phyloP scores from a whole-genome alignment of 2,888 invertebrate species.

The Heliconius aoede region DNA sequence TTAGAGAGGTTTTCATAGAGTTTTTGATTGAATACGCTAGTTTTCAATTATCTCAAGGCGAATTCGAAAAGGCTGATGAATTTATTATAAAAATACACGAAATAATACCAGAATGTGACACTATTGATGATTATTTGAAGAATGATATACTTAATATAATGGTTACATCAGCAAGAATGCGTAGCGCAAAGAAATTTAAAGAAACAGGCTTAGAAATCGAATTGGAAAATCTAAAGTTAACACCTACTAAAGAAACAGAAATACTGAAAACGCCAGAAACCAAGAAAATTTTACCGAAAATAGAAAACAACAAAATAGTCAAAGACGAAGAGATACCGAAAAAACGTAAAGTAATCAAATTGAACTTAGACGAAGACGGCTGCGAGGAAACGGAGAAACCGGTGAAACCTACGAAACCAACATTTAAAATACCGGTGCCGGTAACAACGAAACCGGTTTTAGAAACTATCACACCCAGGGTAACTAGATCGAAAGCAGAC shows the following conservation, averaged over 20 bases:
- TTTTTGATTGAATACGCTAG: conserved; percentile 63
- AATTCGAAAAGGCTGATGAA: conserved; percentile 59
- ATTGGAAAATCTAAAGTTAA: conserved; percentile 59
- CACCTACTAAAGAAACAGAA: conserved; percentile 50
- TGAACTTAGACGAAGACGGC: conserved; percentile 62
- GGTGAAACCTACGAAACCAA: conserved; percentile 43
- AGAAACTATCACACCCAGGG: conserved; percentile 65
- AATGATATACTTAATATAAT: conserved; percentile 68
- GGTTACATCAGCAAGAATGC: conserved; percentile 58
- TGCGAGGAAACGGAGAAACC: conserved; percentile 55
- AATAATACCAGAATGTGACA: conserved; percentile 53
- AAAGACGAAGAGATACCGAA: conserved; percentile 68
- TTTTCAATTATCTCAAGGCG: conserved; percentile 60
- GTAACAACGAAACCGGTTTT: conserved; percentile 57
- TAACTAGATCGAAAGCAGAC: conserved; percentile 52
- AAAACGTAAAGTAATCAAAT: conserved; percentile 61
- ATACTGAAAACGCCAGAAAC: conserved; percentile 41
- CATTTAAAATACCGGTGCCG: conserved; percentile 71
- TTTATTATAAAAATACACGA: conserved; percentile 64
- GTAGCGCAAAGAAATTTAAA: conserved; percentile 51
- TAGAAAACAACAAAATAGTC: conserved; percentile 54
- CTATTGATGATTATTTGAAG: conserved; percentile 53
- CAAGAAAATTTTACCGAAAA: conserved; percentile 56
- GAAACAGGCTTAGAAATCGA: conserved; percentile 55
- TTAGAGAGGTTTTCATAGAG: conserved; percentile 55